Conservation (phyloP, 2,888 invertebrate species). For the Plagodis dolabraria region DNA sequence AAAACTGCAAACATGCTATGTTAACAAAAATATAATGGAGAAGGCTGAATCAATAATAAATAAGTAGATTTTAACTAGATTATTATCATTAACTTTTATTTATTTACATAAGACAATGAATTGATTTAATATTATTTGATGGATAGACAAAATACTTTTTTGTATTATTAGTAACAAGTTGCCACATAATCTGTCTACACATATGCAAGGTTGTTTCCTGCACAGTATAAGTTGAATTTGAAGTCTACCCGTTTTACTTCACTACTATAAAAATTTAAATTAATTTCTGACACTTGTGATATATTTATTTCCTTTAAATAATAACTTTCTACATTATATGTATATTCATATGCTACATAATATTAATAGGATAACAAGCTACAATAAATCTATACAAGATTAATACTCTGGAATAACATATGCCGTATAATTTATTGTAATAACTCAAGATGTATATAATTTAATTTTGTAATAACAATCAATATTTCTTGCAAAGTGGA, state of each 20-base stretch:
- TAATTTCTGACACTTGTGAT: background rate
- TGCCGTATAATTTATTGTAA: slow-evolving; percentile 48
- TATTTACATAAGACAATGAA: too few species aligned
- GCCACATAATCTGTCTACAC: too few species aligned
- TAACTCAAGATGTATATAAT: background rate
- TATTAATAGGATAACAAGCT: slow-evolving; percentile 44
- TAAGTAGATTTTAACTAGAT: too few species aligned
- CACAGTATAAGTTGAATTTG: too few species aligned
- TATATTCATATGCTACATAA: background rate
- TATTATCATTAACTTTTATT: too few species aligned
- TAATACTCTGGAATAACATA: slow-evolving; percentile 57
- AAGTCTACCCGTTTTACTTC: too few species aligned
- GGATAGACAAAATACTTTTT: too few species aligned
- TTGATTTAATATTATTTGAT: too few species aligned
- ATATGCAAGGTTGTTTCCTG: too few species aligned
- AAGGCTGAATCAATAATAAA: too few species aligned
- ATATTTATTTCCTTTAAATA: slow-evolving; percentile 1
- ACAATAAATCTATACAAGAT: slow-evolving; percentile 64
- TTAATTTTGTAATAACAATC: background rate
- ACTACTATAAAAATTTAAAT: background rate
- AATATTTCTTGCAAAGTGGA: slow-evolving; percentile 46
- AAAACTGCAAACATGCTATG: slow-evolving; percentile 35
- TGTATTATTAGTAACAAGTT: too few species aligned
- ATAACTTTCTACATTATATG: background rate
- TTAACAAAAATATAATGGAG: slow-evolving; percentile 5